Base-by-base conservation (phyloP, 1,140 invertebrate species). In the Saxidomus purpurata region DNA sequence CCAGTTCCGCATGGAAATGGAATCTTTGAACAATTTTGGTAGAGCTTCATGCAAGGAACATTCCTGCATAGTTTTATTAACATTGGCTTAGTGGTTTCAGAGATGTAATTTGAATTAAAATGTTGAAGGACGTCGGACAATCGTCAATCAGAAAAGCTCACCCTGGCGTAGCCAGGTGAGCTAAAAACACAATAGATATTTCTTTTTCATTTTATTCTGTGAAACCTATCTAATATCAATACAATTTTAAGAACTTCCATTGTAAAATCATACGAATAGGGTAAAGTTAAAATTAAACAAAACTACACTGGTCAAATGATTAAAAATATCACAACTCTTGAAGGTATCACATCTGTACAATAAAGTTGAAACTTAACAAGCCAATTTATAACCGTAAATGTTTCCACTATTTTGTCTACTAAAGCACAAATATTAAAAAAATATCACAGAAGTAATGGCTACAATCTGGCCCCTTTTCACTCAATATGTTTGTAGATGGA, bases 161-260 rank as follows among this genome's bases (percentile, higher is more conserved):
- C n/a, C n/a, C n/a, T n/a, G n/a, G n/a, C n/a, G n/a, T n/a, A n/a
- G n/a, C n/a, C n/a, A n/a, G n/a, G n/a, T n/a, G n/a, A n/a, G n/a
- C n/a, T n/a, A n/a, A n/a, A n/a, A n/a, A n/a, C n/a, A n/a, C n/a
- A n/a, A n/a, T n/a, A n/a, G n/a, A n/a, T n/a, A n/a, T 71, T 71
- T 22, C 28, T 40, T 71, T 38, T 38, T 22, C 9, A 38, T 38
- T 71, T 71, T 71, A 71, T 71, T 71, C 67, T 71, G 67, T 71
- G 67, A 71, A 71, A 71, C 34, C 67, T 71, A 71, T 71, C 67
- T 71, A 71, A 71, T 71, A 71, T 38, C 67, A 71, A 34, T 71
- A 71, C 34, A 19, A 40, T 38, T 71, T 3, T 71, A 36, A 38
- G 22, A 71, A 71, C 34, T 40, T 71, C 38, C 67, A 71, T 71